These are phyloP conservation scores for Pelodiscus sinensis DNA, from an alignment of 2,113 vertebrate species.

Conservation along the genomic window DNA sequence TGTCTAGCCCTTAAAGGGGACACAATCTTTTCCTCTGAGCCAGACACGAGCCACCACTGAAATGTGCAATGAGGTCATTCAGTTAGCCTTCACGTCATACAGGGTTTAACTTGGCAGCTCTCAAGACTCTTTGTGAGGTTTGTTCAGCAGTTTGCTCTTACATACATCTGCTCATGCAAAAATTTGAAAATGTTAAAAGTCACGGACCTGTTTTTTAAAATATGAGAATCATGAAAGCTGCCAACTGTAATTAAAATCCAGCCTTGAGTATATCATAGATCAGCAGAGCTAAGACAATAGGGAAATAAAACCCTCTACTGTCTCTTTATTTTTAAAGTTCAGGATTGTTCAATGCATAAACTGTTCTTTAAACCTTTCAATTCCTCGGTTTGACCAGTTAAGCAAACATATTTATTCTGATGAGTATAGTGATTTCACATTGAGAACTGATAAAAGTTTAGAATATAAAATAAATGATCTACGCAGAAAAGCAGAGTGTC, in stretches of 20 bases:
- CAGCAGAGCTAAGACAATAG: neutral
- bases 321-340: neutral
- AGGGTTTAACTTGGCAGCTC: conserved; percentile 5
- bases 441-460: neutral
- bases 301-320: neutral
- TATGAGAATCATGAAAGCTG: conserved; percentile 3
- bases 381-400: neutral
- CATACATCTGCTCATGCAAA: neutral
- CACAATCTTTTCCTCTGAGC: neutral
- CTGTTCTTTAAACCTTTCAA: neutral
- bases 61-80: neutral
- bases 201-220: neutral
- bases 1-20: neutral
- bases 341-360: accelerated
- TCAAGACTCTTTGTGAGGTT: conserved; percentile 1
- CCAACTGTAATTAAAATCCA: neutral
- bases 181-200: neutral
- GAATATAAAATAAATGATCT: neutral
- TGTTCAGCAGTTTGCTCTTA: neutral
- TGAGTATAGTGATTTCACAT: neutral
- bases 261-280: neutral
- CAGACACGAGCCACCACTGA: neutral
- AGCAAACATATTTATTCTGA: neutral
- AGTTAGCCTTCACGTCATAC: neutral
- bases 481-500: neutral